Evolutionary conservation across 2,888 invertebrate genomes (phyloP).

Genomic region (Dolichopus griseipennis): DNA sequence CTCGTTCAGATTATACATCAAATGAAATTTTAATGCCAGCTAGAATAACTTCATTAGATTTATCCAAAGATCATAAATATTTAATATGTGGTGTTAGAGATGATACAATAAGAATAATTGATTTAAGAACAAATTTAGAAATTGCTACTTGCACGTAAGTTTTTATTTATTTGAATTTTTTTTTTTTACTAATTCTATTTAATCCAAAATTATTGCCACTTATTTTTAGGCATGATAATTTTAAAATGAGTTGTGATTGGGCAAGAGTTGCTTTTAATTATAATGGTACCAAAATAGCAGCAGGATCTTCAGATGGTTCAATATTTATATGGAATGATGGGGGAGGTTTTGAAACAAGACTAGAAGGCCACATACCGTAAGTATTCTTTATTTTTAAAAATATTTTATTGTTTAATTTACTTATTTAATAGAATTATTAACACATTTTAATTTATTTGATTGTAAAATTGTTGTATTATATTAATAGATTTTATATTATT

Average conservation of each 20-base stretch:
- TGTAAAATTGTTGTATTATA: no score
- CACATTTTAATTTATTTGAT: no score
- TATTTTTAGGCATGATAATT: constrained; percentile 74
- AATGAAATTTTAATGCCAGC: constrained; percentile 85
- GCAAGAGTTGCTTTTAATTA: constrained; percentile 87
- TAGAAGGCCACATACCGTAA: constrained; percentile 70
- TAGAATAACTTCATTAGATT: constrained; percentile 88
- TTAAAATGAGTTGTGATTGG: constrained; percentile 94
- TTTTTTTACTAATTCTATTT: not conserved
- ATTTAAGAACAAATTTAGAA: constrained; percentile 89
- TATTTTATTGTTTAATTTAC: no score
- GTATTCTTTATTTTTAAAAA: constrained; percentile 38
- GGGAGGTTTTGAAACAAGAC: constrained; percentile 63
- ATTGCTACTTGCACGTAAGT: constrained; percentile 81
- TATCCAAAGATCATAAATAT: constrained; percentile 83
- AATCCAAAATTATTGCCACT: not conserved
- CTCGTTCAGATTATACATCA: constrained; percentile 72
- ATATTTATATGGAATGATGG: constrained; percentile 85
- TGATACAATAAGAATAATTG: constrained; percentile 88
- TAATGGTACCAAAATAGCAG: constrained; percentile 78
- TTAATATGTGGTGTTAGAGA: constrained; percentile 89
- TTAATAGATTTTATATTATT: not conserved
- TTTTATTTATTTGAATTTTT: not conserved
- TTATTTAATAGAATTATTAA: no score
- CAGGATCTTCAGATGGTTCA: constrained; percentile 85